These are phyloP conservation scores for Hoplostethus atlanticus DNA, from an alignment of 2,797 vertebrate genomes.

Conservation along the genomic window DNA sequence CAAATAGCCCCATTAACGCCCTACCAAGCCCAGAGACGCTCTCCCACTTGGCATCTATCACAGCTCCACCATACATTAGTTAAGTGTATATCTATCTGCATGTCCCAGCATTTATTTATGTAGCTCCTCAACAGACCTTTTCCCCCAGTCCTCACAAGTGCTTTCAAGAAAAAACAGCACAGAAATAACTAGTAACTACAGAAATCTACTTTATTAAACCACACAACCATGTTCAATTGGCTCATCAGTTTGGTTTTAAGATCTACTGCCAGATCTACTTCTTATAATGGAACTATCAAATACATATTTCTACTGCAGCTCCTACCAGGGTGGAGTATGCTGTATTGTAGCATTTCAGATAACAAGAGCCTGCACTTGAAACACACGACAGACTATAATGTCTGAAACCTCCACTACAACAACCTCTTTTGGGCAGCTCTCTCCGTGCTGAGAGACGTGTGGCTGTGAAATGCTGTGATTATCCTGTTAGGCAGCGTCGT, in stretches of 20 bases:
- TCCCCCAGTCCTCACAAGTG: slow-evolving; percentile 16
- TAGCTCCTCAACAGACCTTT: background rate
- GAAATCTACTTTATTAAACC: slow-evolving; percentile 6
- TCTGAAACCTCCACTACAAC: slow-evolving; percentile 43
- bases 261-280: slow-evolving; percentile 5
- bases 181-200: background rate
- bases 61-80: slow-evolving; percentile 21
- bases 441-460: slow-evolving; percentile 54
- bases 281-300: slow-evolving; percentile 46
- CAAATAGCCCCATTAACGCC: slow-evolving; percentile 15
- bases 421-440: slow-evolving; percentile 44
- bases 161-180: slow-evolving; percentile 7
- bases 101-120: slow-evolving; percentile 24
- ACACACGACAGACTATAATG: slow-evolving; percentile 11
- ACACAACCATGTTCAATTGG: slow-evolving; percentile 22
- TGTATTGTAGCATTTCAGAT: slow-evolving; percentile 57
- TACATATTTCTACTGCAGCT: slow-evolving; percentile 27
- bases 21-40: background rate
- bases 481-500: slow-evolving; percentile 46
- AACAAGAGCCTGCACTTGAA: slow-evolving; percentile 56
- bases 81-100: slow-evolving; percentile 19
- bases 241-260: background rate
- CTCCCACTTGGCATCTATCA: slow-evolving; percentile 39
- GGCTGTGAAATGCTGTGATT: slow-evolving; percentile 68
- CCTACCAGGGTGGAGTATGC: slow-evolving; percentile 34